Evolutionary conservation across 2,113 vertebrate genomes (phyloP).

Genomic region (Emydocephalus ijimae): DNA sequence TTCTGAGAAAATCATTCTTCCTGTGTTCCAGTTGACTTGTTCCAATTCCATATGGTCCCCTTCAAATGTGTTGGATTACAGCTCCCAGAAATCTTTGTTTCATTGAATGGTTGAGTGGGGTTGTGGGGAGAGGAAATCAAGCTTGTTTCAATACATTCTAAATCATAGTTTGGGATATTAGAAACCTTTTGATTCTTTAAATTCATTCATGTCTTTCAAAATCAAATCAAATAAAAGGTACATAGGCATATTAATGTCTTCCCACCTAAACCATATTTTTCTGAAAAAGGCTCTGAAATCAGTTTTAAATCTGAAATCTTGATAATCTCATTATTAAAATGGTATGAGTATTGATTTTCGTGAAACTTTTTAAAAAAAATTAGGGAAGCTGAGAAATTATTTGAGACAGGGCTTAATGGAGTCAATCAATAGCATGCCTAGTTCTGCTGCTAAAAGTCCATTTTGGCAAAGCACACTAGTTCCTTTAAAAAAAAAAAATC

Average conservation of each 20-base stretch:
- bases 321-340: not conserved
- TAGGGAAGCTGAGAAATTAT: not conserved
- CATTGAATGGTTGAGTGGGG: not conserved
- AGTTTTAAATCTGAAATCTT: not conserved
- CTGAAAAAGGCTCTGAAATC: not conserved
- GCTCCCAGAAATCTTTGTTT: not conserved
- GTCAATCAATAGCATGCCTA: not conserved
- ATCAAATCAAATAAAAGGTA: not conserved
- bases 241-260: not conserved
- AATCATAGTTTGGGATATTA: not conserved
- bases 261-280: not conserved
- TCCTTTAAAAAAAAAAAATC: not conserved
- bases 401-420: not conserved
- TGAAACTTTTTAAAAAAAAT: not conserved
- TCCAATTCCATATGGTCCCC: not conserved
- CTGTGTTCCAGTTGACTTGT: not conserved
- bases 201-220: not conserved
- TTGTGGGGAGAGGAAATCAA: not conserved
- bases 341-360: not conserved
- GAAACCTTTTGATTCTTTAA: not conserved
- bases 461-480: not conserved
- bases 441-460: not conserved
- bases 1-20: not conserved
- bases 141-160: not conserved
- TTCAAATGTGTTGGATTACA: not conserved